Base-by-base conservation (phyloP, 2,888 invertebrate genomes). In the Caenorhabditis doughertyi region DNA sequence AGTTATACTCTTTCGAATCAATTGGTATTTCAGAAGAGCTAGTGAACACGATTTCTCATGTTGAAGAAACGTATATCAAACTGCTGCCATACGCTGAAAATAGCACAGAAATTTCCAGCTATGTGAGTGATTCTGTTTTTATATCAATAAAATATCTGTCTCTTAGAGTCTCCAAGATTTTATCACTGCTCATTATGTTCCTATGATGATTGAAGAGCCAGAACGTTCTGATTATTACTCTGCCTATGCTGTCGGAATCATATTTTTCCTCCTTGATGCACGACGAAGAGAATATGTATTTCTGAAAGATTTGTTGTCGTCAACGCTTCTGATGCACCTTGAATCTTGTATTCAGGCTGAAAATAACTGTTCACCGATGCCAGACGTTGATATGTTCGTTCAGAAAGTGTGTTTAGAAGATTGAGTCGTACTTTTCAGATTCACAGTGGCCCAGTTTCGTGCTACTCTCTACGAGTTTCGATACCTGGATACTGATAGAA, bases 241-340 rank as follows among this genome's bases (percentile, higher is more conserved):
- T 3, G 82, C 77, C 0, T 82, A 68, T 25, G 67, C 60, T 27
- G 67, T 53, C 25, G 68, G 72, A 16, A 56, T 73, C 1, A 82
- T 82, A 1, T 79, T 82, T 55, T 82, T 82, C 39, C 29, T 82
- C 7, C 39, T 82, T n/a, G 82, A 72, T 47, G 55, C 77, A 11
- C 51, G 82, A 25, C n/a, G 55, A 29, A 53, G 39, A n/a, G 51
- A 72, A 39, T 49, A 29, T 39, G n/a, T 56, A 4, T 49, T 29
- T 21, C 49, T 71, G n/a, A 56, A 81, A 35, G 82, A 82, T 18
- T 18, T 82, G 2, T 42, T 82, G 5, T 35, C 73, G 1, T 82
- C 82, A 9, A 68, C 58, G 21, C 62, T 82, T 18, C 47, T 82
- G 3, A 8, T 62, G 21, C 62, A 79, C 16, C 18, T 82, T 29